Base-by-base conservation (phyloP, 2,888 invertebrate genomes). In the Flexamia atlantica region DNA sequence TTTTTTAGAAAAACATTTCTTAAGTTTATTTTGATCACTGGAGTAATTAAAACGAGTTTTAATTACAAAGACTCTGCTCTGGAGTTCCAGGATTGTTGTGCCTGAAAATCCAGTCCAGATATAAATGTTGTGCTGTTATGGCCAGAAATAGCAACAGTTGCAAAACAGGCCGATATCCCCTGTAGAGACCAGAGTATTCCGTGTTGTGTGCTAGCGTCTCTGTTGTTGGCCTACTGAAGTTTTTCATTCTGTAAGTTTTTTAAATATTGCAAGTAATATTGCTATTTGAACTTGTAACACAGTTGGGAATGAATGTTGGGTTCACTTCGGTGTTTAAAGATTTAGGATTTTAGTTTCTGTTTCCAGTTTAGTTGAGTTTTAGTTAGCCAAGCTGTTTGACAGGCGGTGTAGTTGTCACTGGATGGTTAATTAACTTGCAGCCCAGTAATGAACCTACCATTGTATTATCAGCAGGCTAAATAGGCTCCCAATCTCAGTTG, bases 401-500 rank as follows among this genome's bases (percentile, higher is more conserved):
- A 46, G n/a, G 12, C 2, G n/a, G 12, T 46, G 46, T 17, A 46
- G 46, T 46, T 46, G 46, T 46, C 46, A 46, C 7, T 17, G 17
- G 46, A 46, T 3, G 46, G 23, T 57, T 57, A 57, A 57, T 57
- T 57, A 57, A 57, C 57, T 50, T 12, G 50, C 9, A 20, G 23
- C 57, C 57, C 57, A 50, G 3, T 57, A 57, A 57, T 57, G 57
- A 57, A 57, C 57, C n/a, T n/a, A n/a, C n/a, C n/a, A n/a, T n/a
- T n/a, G n/a, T n/a, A n/a, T n/a, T n/a, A n/a, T n/a, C n/a, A n/a
- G n/a, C n/a, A 20, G 57, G 5, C 50, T 7, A n/a, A 50, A 7
- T 50, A 3, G 50, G 5, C 50, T 50, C 50, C n/a, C 12, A 50
- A 50, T 12, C 4, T n/a, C 50, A 36, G 36, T 36, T 36, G 36